A percentile compares a stretch with the other conserved stretches of the same genome.
Conservation (phyloP, 2,797 vertebrate species). For the Halcyon leucocephala region DNA sequence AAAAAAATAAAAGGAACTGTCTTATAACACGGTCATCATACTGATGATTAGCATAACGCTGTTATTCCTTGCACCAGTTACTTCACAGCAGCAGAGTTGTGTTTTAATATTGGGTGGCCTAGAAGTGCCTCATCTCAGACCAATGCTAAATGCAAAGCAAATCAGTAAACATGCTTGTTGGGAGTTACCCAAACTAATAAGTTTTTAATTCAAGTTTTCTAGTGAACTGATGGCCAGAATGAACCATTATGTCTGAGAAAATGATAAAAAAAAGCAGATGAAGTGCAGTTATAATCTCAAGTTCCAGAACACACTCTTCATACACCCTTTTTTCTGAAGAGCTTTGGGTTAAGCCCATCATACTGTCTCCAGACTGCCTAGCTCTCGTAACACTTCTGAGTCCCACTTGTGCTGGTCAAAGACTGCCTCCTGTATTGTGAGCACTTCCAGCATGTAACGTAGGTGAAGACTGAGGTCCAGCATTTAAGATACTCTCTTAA, state of each 20-base stretch:
- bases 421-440: not conserved
- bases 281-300: not conserved
- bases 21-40: not conserved
- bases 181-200: not conserved
- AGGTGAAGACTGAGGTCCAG: not conserved
- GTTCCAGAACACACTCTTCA: not conserved
- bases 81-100: not conserved
- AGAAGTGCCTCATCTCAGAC: not conserved
- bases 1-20: not conserved
- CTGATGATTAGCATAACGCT: not conserved
- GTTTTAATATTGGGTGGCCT: not conserved
- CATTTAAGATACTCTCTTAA: not conserved
- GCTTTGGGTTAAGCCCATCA: not conserved
- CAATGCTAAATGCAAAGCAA: not conserved
- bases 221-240: not conserved
- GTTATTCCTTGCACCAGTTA: not conserved
- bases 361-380: not conserved
- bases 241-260: not conserved
- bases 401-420: not conserved
- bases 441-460: rapidly evolving
- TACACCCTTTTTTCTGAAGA: not conserved
- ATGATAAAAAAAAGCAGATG: not conserved
- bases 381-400: not conserved
- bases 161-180: not conserved
- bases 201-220: not conserved